Conservation (phyloP, 2,113 vertebrate genomes). For the Capreolus pygargus region DNA sequence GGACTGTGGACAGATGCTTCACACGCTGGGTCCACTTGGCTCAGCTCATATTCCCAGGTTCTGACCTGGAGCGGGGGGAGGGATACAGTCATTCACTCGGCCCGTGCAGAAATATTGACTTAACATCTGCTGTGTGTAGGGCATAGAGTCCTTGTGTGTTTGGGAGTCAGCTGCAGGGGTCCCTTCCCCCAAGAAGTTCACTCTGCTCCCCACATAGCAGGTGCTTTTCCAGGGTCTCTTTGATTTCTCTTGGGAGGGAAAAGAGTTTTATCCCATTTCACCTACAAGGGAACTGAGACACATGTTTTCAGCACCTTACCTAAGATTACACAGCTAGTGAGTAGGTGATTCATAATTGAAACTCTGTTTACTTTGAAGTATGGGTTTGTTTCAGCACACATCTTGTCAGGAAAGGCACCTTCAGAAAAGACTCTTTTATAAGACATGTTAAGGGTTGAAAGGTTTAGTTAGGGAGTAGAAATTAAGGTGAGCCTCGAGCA, state of each 20-base stretch:
- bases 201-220: background rate
- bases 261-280: background rate
- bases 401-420: background rate
- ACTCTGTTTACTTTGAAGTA: background rate
- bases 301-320: background rate
- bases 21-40: background rate
- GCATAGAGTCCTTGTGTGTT: background rate
- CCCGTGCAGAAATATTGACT: background rate
- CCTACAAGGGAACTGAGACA: background rate
- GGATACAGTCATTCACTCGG: background rate
- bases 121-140: background rate
- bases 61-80: background rate
- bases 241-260: background rate
- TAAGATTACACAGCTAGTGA: background rate
- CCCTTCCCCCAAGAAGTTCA: background rate
- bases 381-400: background rate
- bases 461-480: background rate
- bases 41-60: background rate
- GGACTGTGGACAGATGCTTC: constrained; percentile 14
- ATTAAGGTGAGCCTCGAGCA: background rate
- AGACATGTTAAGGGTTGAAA: background rate
- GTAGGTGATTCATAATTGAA: background rate
- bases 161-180: background rate
- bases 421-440: background rate
- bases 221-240: background rate